Percentiles rank a stretch among this genome's conserved stretches.
phyloP scores from a whole-genome alignment of 2,888 invertebrate genomes.

The Coronaproctus castanopsis region DNA sequence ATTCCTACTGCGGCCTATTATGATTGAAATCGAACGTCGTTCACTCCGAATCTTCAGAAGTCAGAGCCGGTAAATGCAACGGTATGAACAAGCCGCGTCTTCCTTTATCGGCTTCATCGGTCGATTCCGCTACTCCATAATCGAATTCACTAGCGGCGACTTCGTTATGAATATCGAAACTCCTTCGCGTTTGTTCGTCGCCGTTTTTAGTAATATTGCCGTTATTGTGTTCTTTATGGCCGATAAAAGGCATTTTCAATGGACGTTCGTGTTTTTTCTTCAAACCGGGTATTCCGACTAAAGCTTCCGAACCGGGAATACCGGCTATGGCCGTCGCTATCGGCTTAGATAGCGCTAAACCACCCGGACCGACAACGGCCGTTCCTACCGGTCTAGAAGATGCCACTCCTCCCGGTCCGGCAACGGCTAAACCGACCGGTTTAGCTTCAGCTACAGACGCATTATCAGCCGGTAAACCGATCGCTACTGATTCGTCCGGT shows the following conservation, averaged over 20 bases:
- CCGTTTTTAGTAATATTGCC: too few relatives aligned
- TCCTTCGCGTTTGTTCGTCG: too few relatives aligned
- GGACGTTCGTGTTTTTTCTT: constrained; percentile 29
- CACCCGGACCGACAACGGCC: constrained; percentile 46
- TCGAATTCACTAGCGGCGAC: too few relatives aligned
- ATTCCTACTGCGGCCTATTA: too few relatives aligned
- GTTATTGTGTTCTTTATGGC: too few relatives aligned
- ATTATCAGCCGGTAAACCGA: constrained; percentile 35
- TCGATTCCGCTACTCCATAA: too few relatives aligned
- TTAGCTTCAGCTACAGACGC: constrained; percentile 53
- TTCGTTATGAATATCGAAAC: too few relatives aligned
- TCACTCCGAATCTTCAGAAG: too few relatives aligned
- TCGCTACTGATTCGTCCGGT: constrained; percentile 27
- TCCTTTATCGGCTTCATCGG: not conserved
- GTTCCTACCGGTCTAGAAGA: constrained; percentile 48
- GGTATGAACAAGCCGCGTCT: not conserved
- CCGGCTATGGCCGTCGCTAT: constrained; percentile 56
- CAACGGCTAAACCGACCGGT: constrained; percentile 37
- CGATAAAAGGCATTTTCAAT: too few relatives aligned
- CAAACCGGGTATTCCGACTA: constrained; percentile 15
- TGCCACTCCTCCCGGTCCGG: constrained; percentile 39
- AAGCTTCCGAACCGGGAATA: constrained; percentile 25
- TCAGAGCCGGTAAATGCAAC: not conserved
- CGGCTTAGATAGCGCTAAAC: constrained; percentile 47
- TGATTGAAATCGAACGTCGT: too few relatives aligned